Evolutionary conservation across 2,113 vertebrate species (phyloP), one percentile per base, ranked within the genome.

Genomic region (Sceloporus undulatus): DNA sequence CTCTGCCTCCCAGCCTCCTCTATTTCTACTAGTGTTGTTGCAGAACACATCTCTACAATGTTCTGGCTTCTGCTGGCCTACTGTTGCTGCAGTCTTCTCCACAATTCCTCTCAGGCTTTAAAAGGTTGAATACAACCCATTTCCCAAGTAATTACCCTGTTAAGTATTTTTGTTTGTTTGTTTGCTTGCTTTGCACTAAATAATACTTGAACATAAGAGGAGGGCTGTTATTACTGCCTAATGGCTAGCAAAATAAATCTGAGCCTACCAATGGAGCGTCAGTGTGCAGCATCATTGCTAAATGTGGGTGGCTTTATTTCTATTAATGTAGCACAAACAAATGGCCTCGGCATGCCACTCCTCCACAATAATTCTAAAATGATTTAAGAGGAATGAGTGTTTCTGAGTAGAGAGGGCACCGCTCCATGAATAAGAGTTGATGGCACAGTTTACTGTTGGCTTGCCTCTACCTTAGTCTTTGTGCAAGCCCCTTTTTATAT

Each of bases 381-480:
- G 71, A 91, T 16, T 79, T 88, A 82, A 91, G 93, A 94, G 81
- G 66, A 1, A 88, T 93, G 88, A 7, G 66, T 59, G 54, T 87
- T 71, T 93, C 89, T 91, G 90, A 82, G 85, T 93, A 94, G 91
- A 27, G 78, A 71, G 23, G 92, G 91, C 38, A 76, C 0, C 0
- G 90, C 90, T 93, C 91, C 75, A 78, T 91, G 62, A 42, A 76
- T 91, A 91, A 91, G 84, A 34, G 91, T 87, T 90, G 1, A 8
- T 54, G 88, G 74, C 91, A 90, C 87, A 59, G 93, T 94, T 90
- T 86, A 1, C 94, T 59, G 87, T 91, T 94, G 93, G 92, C 95
- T 91, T 76, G 40, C 13, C 93, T 92, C 80, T 91, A 91, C 88
- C 91, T 94, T 94, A 94, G 95, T 94, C 94, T 94, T 91, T 94